Evolutionary conservation across 1,140 invertebrate genomes (phyloP).

Genomic region (Drosophila orena): DNA sequence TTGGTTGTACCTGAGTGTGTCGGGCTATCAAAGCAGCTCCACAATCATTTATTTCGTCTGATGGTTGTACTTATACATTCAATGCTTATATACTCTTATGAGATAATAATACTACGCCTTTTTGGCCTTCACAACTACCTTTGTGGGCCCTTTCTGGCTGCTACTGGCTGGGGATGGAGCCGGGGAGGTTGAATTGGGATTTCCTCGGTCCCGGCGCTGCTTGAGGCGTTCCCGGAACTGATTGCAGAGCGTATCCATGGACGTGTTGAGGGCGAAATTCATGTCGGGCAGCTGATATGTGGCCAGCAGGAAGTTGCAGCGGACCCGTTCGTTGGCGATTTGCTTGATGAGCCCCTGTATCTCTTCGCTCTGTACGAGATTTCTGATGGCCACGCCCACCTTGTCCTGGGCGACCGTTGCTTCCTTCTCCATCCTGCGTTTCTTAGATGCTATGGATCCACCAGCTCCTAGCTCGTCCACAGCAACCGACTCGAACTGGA

Average conservation of each 20-base stretch:
- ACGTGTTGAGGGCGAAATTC: conserved; percentile 56
- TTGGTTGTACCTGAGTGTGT: too few species aligned
- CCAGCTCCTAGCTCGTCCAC: conserved; percentile 5
- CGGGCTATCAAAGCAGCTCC: too few species aligned
- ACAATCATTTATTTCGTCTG: too few species aligned
- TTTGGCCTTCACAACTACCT: conserved; percentile 6
- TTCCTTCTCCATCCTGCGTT: conserved; percentile 1
- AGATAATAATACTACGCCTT: neutral
- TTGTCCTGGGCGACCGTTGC: neutral
- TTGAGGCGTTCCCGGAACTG: conserved; percentile 56
- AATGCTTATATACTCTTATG: neutral
- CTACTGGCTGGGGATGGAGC: neutral
- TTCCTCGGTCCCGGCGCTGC: conserved; percentile 21
- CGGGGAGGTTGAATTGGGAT: neutral
- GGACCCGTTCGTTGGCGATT: conserved; percentile 60
- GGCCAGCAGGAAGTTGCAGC: conserved; percentile 67
- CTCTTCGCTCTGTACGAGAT: conserved; percentile 27
- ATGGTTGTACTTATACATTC: neutral
- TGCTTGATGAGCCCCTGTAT: conserved; percentile 34
- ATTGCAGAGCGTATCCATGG: conserved; percentile 3
- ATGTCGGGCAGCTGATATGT: conserved; percentile 71
- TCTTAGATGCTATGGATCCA: neutral
- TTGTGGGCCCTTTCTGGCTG: conserved; percentile 7
- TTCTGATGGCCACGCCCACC: conserved; percentile 12
- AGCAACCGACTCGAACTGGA: conserved; percentile 54